Percentiles rank a stretch among this genome's conserved stretches.
Conservation (phyloP, 2,113 vertebrate species). For the Lampris megalopsis region DNA sequence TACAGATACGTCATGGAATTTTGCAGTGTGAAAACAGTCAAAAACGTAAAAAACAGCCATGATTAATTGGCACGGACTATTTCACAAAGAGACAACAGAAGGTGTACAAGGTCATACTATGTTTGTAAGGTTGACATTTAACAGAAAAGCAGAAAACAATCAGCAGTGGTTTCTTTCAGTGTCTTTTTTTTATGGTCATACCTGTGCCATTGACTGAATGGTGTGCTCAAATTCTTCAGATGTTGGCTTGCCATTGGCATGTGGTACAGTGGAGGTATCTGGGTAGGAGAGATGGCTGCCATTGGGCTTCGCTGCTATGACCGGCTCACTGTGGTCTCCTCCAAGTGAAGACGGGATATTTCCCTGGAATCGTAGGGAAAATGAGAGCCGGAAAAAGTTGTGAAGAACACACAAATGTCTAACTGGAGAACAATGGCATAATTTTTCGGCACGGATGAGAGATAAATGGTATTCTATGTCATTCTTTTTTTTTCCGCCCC, state of each 20-base stretch:
- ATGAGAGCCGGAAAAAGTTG: background rate
- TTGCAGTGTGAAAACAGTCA: background rate
- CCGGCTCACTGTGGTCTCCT: conserved; percentile 76
- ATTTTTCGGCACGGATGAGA: background rate
- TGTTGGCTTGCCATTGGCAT: conserved; percentile 81
- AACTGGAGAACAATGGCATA: background rate
- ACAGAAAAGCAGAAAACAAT: background rate
- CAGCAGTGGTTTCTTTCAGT: background rate
- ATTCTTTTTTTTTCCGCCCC: too few relatives aligned
- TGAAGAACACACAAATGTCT: background rate
- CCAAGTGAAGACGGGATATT: conserved; percentile 39
- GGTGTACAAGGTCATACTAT: background rate
- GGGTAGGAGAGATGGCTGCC: conserved; percentile 77
- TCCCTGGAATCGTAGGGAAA: conserved; percentile 46
- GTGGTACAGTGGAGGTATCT: conserved; percentile 71
- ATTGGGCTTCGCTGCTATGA: conserved; percentile 82
- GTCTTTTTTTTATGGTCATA: conserved; percentile 54
- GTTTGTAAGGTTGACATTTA: background rate
- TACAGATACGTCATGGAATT: background rate
- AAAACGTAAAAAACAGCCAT: background rate
- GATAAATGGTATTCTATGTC: too few relatives aligned
- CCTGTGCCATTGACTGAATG: conserved; percentile 93
- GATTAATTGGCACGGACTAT: background rate
- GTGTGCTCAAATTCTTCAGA: conserved; percentile 88
- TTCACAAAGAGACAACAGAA: background rate